phyloP scores from a whole-genome alignment of 2,888 invertebrate species.

The Drosophila gaucha region DNA sequence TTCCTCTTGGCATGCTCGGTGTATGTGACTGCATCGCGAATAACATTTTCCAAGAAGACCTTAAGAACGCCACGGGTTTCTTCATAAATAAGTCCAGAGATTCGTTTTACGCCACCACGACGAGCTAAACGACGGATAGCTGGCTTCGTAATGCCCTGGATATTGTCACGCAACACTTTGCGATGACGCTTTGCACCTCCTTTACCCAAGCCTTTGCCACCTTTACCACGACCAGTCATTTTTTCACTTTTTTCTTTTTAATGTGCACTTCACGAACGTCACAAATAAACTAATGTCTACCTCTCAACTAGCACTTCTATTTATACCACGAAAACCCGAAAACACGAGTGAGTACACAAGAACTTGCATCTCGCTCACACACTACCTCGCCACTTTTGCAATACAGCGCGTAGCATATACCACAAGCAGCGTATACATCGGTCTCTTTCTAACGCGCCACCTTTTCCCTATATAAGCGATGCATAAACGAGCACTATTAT shows the following conservation, averaged over 20 bases:
- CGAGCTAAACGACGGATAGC: constrained; percentile 91
- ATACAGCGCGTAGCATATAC: constrained; percentile 1
- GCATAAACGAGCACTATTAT: not conserved
- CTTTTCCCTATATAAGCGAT: constrained; percentile 3
- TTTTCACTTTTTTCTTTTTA: constrained; percentile 87
- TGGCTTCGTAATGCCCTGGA: constrained; percentile 87
- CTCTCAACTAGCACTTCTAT: constrained; percentile 32
- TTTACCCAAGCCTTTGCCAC: constrained; percentile 91
- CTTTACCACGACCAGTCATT: constrained; percentile 93
- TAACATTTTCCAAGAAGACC: constrained; percentile 88
- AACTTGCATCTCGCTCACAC: not conserved
- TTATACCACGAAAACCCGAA: not conserved
- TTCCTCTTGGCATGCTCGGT: constrained; percentile 31
- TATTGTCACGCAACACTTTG: constrained; percentile 92
- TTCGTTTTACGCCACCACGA: constrained; percentile 89
- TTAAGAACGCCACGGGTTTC: constrained; percentile 92
- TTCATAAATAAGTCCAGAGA: constrained; percentile 91
- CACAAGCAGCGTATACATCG: constrained; percentile 16
- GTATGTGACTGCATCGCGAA: constrained; percentile 87
- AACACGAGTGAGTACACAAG: not conserved
- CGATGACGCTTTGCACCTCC: constrained; percentile 93
- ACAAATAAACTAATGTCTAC: not conserved
- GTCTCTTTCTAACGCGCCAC: not conserved
- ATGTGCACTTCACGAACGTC: constrained; percentile 80
- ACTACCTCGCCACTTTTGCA: not conserved